Evolutionary conservation across 2,888 invertebrate species (phyloP).

Genomic region (Tipula vernalis): DNA sequence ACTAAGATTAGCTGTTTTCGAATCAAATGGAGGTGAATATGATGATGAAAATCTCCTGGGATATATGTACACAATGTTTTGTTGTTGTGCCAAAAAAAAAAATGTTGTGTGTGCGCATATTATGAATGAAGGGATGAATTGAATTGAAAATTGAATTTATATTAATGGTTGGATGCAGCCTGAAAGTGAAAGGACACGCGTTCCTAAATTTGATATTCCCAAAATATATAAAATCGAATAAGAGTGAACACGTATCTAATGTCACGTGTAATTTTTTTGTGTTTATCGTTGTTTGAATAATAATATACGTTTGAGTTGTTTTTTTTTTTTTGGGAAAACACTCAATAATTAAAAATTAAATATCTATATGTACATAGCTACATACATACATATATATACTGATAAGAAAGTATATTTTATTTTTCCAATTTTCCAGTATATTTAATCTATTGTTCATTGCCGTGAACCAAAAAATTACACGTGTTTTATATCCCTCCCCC

Average conservation of each 20-base stretch:
- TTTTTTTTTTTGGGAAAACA: background rate
- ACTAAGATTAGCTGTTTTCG: constrained; percentile 7
- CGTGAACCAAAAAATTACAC: background rate
- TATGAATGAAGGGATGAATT: background rate
- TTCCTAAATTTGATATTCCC: background rate
- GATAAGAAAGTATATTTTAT: background rate
- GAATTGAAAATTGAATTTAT: constrained; percentile 4
- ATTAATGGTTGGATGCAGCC: background rate
- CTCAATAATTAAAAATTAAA: background rate
- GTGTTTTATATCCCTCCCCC: background rate
- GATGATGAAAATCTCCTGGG: constrained; percentile 8
- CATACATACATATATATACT: background rate
- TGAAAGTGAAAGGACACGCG: constrained; percentile 9
- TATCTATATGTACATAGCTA: background rate
- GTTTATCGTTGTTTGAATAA: background rate
- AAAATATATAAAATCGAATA: background rate
- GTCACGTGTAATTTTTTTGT: background rate
- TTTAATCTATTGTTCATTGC: background rate
- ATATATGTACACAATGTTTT: background rate
- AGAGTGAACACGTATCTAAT: background rate
- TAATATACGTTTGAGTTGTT: background rate
- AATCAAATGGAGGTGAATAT: constrained; percentile 9
- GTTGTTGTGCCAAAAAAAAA: background rate
- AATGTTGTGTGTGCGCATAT: background rate
- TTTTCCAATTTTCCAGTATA: constrained; percentile 7